Base-by-base conservation (phyloP, 2,113 vertebrate species). In the Vidua macroura region DNA sequence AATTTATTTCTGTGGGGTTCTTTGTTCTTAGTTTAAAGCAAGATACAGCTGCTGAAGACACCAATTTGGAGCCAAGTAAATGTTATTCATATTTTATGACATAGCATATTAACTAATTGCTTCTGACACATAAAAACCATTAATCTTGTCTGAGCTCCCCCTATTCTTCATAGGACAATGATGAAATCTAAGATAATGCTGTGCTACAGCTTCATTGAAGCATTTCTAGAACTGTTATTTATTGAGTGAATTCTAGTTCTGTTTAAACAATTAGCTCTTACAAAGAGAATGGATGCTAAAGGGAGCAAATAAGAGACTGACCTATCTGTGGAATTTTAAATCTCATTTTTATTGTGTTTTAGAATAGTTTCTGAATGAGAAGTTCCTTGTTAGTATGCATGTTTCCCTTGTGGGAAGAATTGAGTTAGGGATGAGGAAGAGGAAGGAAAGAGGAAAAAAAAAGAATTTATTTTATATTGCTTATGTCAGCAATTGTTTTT, bases 61-160 rank as follows among this genome's bases (percentile, higher is more conserved):
- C 60, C 0, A 0, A 48, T 90, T 78, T 88, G 69, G 31, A 84
- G 80, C 66, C 73, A 82, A 88, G 64, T 84, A 92, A 89, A 88
- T 83, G 48, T 88, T 92, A 49, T 43, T 88, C 59, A 49, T 91
- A 86, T 95, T 93, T 95, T 86, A 69, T 93, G 80, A 70, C 83
- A 39, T 62, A 93, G 79, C 13, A 2, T 67, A 74, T 77, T 84
- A 59, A 70, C 46, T 84, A 91, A 77, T 94, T 86, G 88, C 64
- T 86, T 88, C 77, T 92, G 69, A 89, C 92, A 64, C n/a, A 91
- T 95, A 81, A 87, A 95, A 63, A 2, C 0, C 17, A 49, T 91
- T 91, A 92, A 79, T 92, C 56, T 79, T 82, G 41, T 86, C 77
- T 86, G 81, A 82, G 44, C 41, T 78, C 30, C 52, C 58, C 23